Percentiles rank a stretch among this genome's conserved stretches.
phyloP scores from a whole-genome alignment of 2,888 invertebrate genomes.

The Nomada goodeniana region DNA sequence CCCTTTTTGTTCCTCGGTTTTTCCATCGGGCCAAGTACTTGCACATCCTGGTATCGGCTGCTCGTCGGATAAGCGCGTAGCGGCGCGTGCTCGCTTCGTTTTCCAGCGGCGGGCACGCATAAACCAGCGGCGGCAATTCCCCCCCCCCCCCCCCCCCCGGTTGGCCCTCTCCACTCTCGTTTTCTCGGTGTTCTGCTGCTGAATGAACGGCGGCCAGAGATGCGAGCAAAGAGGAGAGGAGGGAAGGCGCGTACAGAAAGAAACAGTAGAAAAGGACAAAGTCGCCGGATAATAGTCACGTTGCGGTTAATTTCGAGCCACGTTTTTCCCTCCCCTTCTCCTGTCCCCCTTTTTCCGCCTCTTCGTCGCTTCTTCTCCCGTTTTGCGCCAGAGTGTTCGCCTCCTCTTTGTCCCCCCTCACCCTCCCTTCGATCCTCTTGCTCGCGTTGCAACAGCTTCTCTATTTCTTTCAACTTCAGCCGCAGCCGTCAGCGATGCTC shows the following conservation, averaged over 20 bases:
- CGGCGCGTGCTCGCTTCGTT: conserved; percentile 53
- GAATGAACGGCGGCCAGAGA: conserved; percentile 45
- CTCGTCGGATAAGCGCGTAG: conserved; percentile 32
- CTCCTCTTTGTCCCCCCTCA: conserved; percentile 37
- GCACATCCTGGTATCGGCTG: conserved; percentile 33
- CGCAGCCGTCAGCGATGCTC: conserved; percentile 14
- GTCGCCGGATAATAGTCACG: conserved; percentile 68
- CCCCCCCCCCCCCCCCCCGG: conserved; percentile 7
- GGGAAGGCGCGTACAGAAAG: conserved; percentile 35
- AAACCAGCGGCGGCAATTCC: conserved; percentile 20
- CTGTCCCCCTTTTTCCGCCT: conserved; percentile 32
- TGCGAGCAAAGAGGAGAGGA: conserved; percentile 39
- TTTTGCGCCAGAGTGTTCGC: not conserved
- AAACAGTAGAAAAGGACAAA: conserved; percentile 41
- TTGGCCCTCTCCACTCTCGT: conserved; percentile 23
- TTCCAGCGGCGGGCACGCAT: conserved; percentile 60
- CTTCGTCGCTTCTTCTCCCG: conserved; percentile 13
- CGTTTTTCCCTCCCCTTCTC: conserved; percentile 45
- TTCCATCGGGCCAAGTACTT: conserved; percentile 18
- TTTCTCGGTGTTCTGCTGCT: conserved; percentile 44
- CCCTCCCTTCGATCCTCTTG: conserved; percentile 23
- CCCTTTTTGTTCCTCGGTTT: conserved; percentile 1
- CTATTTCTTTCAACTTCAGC: not conserved
- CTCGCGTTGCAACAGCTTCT: not conserved
- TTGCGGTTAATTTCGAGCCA: conserved; percentile 72